Conservation (phyloP, 2,797 vertebrate species). For the Microctenopoma lineatum region DNA sequence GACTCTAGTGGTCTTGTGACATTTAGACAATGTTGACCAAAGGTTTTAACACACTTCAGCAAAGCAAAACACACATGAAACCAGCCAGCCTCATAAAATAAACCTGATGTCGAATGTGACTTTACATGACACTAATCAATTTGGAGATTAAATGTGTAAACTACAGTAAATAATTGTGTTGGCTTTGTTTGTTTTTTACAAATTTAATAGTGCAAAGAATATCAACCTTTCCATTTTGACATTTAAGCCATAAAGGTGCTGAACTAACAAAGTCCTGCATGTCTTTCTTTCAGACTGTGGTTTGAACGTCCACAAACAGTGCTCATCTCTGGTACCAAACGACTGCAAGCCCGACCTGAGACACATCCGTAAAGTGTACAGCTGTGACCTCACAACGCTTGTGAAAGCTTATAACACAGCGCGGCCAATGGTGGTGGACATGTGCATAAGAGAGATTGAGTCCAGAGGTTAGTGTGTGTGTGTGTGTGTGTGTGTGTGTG, state of each 20-base stretch:
- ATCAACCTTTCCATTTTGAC: background rate
- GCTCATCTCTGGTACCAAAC: slow-evolving; percentile 94
- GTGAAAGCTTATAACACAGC: slow-evolving; percentile 95
- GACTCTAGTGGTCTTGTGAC: slow-evolving; percentile 60
- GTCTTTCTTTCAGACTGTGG: slow-evolving; percentile 90
- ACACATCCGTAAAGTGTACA: slow-evolving; percentile 98
- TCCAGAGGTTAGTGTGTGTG: slow-evolving; percentile 89
- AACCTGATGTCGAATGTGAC: slow-evolving; percentile 21
- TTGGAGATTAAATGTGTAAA: slow-evolving; percentile 24
- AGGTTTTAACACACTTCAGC: slow-evolving; percentile 62
- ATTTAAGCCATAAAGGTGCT: background rate
- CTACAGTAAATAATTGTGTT: slow-evolving; percentile 2
- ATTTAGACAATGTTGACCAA: slow-evolving; percentile 74
- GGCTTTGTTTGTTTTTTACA: slow-evolving; percentile 2
- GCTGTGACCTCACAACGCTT: slow-evolving; percentile 97
- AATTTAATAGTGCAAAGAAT: background rate
- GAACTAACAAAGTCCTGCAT: slow-evolving; percentile 3
- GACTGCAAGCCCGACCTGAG: slow-evolving; percentile 98
- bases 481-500: background rate
- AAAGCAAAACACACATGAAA: slow-evolving; percentile 60
- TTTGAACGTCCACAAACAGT: slow-evolving; percentile 98
- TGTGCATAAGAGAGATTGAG: slow-evolving; percentile 99
- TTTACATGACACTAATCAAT: slow-evolving; percentile 18
- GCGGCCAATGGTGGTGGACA: slow-evolving; percentile 98
- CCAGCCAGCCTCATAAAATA: slow-evolving; percentile 37